Conservation (phyloP, 2,113 vertebrate species). For the Esox niger region DNA sequence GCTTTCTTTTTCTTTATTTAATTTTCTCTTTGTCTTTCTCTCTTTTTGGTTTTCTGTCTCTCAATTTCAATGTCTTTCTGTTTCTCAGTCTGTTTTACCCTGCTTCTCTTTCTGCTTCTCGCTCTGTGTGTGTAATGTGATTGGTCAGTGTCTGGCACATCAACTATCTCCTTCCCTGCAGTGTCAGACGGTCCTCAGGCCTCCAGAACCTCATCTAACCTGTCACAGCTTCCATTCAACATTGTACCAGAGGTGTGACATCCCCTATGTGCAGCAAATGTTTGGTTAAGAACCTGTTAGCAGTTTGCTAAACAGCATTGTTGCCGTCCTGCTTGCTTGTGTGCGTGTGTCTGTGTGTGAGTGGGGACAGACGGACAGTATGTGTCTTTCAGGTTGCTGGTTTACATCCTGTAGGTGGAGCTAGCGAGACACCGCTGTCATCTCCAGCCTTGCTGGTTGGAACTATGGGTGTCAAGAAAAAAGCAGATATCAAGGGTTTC, state of each 20-base stretch:
- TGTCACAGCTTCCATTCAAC: not conserved
- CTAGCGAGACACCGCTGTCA: too few species aligned
- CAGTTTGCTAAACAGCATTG: not conserved
- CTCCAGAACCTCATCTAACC: not conserved
- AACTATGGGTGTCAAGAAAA: too few species aligned
- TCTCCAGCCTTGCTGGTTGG: too few species aligned
- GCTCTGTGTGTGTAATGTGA: not conserved
- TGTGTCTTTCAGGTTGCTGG: too few species aligned
- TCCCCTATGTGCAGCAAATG: not conserved
- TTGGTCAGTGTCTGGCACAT: conserved; percentile 40
- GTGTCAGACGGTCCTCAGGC: conserved; percentile 4
- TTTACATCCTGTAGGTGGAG: too few species aligned
- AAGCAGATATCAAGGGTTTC: too few species aligned
- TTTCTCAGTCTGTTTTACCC: too few species aligned
- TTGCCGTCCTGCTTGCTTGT: too few species aligned
- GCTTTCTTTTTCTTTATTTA: too few species aligned
- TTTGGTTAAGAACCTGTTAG: not conserved
- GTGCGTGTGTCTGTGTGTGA: too few species aligned
- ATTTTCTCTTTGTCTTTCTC: not conserved
- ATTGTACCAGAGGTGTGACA: not conserved
- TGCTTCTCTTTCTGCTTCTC: conserved; percentile 11
- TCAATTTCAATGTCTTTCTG: not conserved
- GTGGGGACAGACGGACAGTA: too few species aligned
- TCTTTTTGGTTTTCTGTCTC: not conserved
- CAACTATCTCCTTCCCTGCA: conserved; percentile 13